Evolutionary conservation across 2,113 vertebrate species (phyloP).

Genomic region (Neomonachus schauinslandi): DNA sequence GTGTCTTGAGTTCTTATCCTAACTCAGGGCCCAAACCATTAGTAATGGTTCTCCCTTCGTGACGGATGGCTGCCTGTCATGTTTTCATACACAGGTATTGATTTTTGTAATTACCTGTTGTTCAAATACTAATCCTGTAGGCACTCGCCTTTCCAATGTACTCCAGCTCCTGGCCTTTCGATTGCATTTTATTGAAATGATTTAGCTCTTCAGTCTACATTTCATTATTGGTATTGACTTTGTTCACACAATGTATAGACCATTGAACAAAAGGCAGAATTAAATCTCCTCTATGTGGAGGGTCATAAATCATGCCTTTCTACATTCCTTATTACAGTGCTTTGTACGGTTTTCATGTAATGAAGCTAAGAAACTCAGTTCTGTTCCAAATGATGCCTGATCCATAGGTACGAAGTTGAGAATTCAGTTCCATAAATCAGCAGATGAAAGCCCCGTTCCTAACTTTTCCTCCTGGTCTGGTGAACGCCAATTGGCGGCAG

Average conservation of each 20-base stretch:
- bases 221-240: slow-evolving; percentile 81
- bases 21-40: not conserved
- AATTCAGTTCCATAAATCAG: not conserved
- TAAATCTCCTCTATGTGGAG: slow-evolving; percentile 56
- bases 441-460: not conserved
- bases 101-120: slow-evolving; percentile 79
- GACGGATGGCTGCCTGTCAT: slow-evolving; percentile 69
- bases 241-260: slow-evolving; percentile 63
- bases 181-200: slow-evolving; percentile 71
- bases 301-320: slow-evolving; percentile 66
- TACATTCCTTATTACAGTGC: slow-evolving; percentile 26
- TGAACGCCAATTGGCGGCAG: not conserved
- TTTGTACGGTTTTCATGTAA: slow-evolving; percentile 41
- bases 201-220: slow-evolving; percentile 73
- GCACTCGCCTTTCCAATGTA: slow-evolving; percentile 69
- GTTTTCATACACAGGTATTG: slow-evolving; percentile 73
- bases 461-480: not conserved
- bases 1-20: not conserved
- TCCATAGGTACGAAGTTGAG: not conserved
- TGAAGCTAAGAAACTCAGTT: slow-evolving; percentile 55
- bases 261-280: slow-evolving; percentile 65
- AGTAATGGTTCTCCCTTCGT: not conserved
- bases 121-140: slow-evolving; percentile 76
- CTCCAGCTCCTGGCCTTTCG: slow-evolving; percentile 65
- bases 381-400: slow-evolving; percentile 31